Evolutionary conservation across 1,140 invertebrate genomes (phyloP).

Genomic region (Heliothis virescens): DNA sequence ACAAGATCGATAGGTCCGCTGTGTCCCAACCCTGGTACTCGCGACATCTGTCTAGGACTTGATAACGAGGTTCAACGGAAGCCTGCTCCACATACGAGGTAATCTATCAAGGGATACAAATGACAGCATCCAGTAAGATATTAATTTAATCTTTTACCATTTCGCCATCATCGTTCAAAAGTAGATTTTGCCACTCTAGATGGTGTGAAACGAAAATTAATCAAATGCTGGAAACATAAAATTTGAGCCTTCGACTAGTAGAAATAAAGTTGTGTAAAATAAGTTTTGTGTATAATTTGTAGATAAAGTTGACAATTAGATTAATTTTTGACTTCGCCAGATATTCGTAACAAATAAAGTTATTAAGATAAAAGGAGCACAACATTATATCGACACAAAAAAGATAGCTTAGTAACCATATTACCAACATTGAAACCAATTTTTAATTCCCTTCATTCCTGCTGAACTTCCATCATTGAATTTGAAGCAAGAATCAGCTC

Average conservation of each 20-base stretch:
- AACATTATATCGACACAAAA: too few species aligned
- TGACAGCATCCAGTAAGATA: not conserved
- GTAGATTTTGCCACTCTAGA: too few species aligned
- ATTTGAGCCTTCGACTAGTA: too few species aligned
- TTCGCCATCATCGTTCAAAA: not conserved
- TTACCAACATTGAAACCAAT: too few species aligned
- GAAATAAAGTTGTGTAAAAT: too few species aligned
- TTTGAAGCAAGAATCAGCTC: not conserved
- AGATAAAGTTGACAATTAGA: too few species aligned
- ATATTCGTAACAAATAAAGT: too few species aligned
- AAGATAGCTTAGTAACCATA: too few species aligned
- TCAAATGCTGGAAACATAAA: not conserved
- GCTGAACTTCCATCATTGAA: not conserved
- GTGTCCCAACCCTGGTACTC: not conserved
- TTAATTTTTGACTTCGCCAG: too few species aligned
- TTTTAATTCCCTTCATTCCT: not conserved
- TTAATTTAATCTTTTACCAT: not conserved
- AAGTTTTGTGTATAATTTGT: too few species aligned
- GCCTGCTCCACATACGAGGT: slow-evolving; percentile 16
- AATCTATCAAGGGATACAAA: slow-evolving; percentile 27
- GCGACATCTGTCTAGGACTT: not conserved
- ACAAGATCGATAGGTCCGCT: slow-evolving; percentile 1
- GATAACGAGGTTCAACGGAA: not conserved
- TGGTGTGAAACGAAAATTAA: not conserved
- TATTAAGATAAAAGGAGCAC: too few species aligned